Evolutionary conservation across 2,797 vertebrate species (phyloP).

Genomic region (Sylvilagus floridanus): DNA sequence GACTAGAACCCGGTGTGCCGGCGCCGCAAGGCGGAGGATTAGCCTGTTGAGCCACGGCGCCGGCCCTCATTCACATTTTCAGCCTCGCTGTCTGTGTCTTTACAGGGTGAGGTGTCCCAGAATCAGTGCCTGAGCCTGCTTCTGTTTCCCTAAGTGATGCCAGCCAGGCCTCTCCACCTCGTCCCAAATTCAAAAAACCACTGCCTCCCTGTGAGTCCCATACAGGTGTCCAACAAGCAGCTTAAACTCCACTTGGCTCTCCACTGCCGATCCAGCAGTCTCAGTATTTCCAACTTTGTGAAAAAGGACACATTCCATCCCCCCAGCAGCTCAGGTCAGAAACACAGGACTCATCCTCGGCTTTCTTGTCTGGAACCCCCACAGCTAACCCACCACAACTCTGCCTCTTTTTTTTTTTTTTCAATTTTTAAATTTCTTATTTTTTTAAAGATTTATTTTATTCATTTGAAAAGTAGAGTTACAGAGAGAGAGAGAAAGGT

Average conservation of each 20-base stretch:
- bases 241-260: slow-evolving; percentile 13
- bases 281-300: neutral
- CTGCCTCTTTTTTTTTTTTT: neutral
- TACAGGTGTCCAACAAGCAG: neutral
- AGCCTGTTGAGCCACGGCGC: too few species aligned
- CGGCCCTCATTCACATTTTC: neutral
- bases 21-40: too few species aligned
- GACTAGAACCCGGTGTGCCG: too few species aligned
- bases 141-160: neutral
- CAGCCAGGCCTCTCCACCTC: neutral
- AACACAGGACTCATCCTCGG: neutral
- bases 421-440: too few species aligned
- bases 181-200: neutral
- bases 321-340: neutral
- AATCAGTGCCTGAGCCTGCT: neutral
- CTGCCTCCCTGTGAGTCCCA: neutral
- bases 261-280: neutral
- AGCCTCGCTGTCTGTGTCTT: neutral
- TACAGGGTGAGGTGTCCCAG: too few species aligned
- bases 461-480: too few species aligned
- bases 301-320: neutral
- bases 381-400: neutral
- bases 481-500: too few species aligned
- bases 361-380: too few species aligned
- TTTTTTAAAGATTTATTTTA: too few species aligned